Evolutionary conservation across 1,140 invertebrate genomes (phyloP).

Genomic region (Drosophila pseudoobscura): DNA sequence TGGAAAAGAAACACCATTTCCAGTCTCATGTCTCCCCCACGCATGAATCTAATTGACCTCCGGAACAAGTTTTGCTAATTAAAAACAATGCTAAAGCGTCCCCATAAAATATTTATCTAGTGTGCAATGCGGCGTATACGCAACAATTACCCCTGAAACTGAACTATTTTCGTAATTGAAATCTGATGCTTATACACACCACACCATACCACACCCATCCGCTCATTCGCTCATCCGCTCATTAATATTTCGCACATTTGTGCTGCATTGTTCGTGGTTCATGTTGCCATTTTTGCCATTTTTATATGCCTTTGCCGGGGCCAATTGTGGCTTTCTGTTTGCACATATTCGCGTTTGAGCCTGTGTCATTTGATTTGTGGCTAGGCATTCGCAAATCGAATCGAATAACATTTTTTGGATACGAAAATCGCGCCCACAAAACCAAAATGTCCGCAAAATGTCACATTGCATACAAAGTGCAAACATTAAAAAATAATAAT

Average conservation of each 20-base stretch:
- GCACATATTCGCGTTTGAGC: constrained; percentile 33
- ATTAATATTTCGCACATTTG: constrained; percentile 65
- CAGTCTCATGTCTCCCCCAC: background rate
- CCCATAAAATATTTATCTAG: constrained; percentile 37
- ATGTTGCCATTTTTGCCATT: constrained; percentile 18
- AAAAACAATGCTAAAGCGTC: constrained; percentile 37
- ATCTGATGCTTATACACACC: constrained; percentile 37
- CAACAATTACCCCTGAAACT: constrained; percentile 42
- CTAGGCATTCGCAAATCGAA: constrained; percentile 15
- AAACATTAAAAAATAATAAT: constrained; percentile 37
- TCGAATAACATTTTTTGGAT: constrained; percentile 46
- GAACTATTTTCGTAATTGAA: constrained; percentile 60
- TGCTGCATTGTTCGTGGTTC: constrained; percentile 13
- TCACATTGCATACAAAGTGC: constrained; percentile 60
- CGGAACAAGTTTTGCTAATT: constrained; percentile 52
- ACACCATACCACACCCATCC: background rate
- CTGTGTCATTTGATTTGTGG: constrained; percentile 63
- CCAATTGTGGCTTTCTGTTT: constrained; percentile 48
- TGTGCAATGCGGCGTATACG: constrained; percentile 26
- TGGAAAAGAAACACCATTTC: constrained; percentile 9
- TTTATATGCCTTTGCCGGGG: constrained; percentile 25
- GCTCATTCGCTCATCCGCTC: constrained; percentile 39
- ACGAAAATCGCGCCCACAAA: constrained; percentile 16
- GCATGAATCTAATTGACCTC: constrained; percentile 43
- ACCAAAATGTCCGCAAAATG: constrained; percentile 60